Base-by-base conservation (phyloP, 2,888 invertebrate species). In the Andrena haemorrhoa region DNA sequence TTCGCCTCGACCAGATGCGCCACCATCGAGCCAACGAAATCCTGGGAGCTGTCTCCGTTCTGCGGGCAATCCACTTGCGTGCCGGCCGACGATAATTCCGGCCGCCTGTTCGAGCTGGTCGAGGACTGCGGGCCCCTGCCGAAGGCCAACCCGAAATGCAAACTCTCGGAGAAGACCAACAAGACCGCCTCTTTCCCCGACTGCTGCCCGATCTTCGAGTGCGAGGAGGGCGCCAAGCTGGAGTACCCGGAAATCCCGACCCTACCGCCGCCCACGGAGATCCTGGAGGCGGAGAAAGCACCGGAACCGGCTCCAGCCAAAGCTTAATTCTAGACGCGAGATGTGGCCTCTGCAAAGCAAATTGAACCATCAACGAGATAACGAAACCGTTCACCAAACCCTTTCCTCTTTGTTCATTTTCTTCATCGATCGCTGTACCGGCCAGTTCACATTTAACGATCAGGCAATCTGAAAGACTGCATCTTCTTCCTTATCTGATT, bases 111-210 rank as follows among this genome's bases (percentile, higher is more conserved):
- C 86, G 98, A 98, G 94, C 95, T 97, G 89, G 98, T 98, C 0
- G 97, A 98, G 92, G 98, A 98, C 94, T 98, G 98, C 91, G 98
- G 98, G 12, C 98, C 98, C 23, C 95, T 98, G 85, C 98, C 98
- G 5, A 95, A 98, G 86, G 96, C 97, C 83, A 98, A 98, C 94
- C 96, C 97, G 85, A 97, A 97, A 93, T 98, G 98, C 96, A 97
- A 98, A 94, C 95, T 98, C 82, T 97, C 95, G 94, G 97, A 97
- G 6, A 97, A 97, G 94, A 98, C 98, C 92, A 98, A 98, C 95
- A 98, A 98, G 94, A 97, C 98, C 8, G 98, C 98, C 1, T 94
- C 96, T 0, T 98, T 98, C 96, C 98, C 98, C 7, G 96, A 95
- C 41, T 98, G 98, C 94, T 98, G 98, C 93, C 98, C 98, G 0